Evolutionary conservation across 1,140 invertebrate genomes (phyloP).

Genomic region (Drosophila yakuba): DNA sequence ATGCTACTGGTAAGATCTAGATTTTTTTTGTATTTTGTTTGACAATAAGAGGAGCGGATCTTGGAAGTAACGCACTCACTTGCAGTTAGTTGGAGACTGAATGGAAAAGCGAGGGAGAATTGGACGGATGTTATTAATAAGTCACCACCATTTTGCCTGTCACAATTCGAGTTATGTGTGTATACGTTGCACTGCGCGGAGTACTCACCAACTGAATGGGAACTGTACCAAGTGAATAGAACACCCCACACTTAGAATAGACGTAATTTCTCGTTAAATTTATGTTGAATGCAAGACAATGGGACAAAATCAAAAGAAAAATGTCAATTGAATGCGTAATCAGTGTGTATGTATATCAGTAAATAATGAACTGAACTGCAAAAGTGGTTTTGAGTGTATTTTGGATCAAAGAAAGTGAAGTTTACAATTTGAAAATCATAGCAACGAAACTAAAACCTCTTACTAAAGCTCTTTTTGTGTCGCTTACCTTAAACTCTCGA

Average conservation of each 20-base stretch:
- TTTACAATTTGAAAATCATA: neutral
- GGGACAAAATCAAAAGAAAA: neutral
- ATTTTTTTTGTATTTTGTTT: neutral
- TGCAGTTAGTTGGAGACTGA: constrained; percentile 33
- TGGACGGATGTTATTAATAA: constrained; percentile 29
- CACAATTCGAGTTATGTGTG: neutral
- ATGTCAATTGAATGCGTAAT: constrained; percentile 18
- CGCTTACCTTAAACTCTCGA: neutral
- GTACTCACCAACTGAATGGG: constrained; percentile 18
- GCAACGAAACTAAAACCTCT: neutral
- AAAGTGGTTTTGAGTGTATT: constrained; percentile 10
- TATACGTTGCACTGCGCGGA: constrained; percentile 3
- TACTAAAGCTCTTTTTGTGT: neutral
- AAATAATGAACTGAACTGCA: constrained; percentile 14
- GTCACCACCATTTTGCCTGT: constrained; percentile 59
- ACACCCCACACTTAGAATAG: neutral
- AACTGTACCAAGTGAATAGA: constrained; percentile 35
- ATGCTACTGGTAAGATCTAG: neutral
- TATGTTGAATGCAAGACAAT: neutral
- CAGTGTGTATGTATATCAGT: constrained; percentile 30
- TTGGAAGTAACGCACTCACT: constrained; percentile 32
- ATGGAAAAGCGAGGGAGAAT: constrained; percentile 11
- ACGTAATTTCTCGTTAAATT: too few relatives aligned
- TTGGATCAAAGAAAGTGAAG: constrained; percentile 1
- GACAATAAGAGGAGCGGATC: neutral